Conservation (phyloP, 2,888 invertebrate species). For the Plagodis dolabraria region DNA sequence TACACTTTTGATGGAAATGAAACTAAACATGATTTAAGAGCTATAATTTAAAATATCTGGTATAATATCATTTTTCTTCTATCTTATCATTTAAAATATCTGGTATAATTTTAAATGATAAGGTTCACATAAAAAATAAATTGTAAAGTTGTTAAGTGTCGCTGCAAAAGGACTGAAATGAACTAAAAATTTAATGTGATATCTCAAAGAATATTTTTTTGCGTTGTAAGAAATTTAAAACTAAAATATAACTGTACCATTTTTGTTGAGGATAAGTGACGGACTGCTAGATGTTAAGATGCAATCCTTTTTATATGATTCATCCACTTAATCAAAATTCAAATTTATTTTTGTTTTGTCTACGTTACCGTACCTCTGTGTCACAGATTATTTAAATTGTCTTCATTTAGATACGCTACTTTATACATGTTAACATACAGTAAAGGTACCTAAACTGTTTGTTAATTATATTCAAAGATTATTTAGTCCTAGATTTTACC, state of each 20-base stretch:
- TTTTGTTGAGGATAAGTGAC: conserved; percentile 53
- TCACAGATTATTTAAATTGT: conserved; percentile 40
- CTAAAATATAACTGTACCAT: conserved; percentile 49
- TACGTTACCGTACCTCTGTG: conserved; percentile 20
- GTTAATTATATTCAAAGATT: no score
- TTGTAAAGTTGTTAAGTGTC: no score
- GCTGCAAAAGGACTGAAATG: no score
- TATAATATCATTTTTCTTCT: no score
- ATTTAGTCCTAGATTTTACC: no score
- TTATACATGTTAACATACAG: not conserved
- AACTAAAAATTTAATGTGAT: no score
- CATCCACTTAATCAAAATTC: conserved; percentile 48
- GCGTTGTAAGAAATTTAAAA: not conserved
- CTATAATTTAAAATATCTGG: no score
- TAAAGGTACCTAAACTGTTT: not conserved
- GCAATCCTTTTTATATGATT: conserved; percentile 57
- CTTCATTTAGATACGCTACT: conserved; percentile 4
- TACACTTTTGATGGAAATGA: no score
- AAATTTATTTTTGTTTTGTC: conserved; percentile 35
- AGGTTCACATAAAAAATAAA: no score
- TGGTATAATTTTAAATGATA: no score
- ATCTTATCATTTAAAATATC: no score
- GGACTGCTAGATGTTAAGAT: conserved; percentile 49
- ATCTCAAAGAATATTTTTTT: not conserved
- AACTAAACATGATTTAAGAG: no score